Evolutionary conservation across 1,140 invertebrate genomes (phyloP).

Genomic region (Drosophila nannoptera): DNA sequence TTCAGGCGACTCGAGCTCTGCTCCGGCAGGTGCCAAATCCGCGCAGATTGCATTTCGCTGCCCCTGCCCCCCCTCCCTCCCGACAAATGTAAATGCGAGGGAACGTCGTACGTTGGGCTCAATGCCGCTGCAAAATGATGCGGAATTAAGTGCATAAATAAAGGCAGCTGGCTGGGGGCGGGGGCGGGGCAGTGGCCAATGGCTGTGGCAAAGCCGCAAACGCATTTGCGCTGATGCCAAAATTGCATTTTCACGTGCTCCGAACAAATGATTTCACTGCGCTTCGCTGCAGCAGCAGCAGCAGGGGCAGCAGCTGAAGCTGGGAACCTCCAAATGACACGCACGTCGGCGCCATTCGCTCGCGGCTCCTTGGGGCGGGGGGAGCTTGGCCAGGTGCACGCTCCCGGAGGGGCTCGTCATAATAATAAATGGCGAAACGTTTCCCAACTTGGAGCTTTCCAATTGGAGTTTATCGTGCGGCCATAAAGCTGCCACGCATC

Average conservation of each 20-base stretch:
- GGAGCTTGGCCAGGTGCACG: slow-evolving; percentile 31
- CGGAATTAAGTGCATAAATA: slow-evolving; percentile 47
- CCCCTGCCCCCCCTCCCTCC: neutral
- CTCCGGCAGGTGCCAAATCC: slow-evolving; percentile 35
- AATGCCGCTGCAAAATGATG: slow-evolving; percentile 29
- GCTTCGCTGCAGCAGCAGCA: slow-evolving; percentile 33
- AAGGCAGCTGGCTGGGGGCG: too few species aligned
- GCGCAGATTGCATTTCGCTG: slow-evolving; percentile 30
- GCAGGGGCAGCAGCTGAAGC: too few species aligned
- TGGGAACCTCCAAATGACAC: too few species aligned
- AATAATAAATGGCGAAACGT: slow-evolving; percentile 60
- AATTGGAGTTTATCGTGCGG: slow-evolving; percentile 66
- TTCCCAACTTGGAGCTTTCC: slow-evolving; percentile 47
- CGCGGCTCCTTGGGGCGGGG: neutral
- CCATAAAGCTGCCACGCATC: slow-evolving; percentile 43
- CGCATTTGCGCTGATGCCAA: slow-evolving; percentile 37
- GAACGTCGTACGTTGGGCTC: slow-evolving; percentile 16
- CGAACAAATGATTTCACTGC: slow-evolving; percentile 59
- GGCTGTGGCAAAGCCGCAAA: slow-evolving; percentile 7
- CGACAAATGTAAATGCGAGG: slow-evolving; percentile 40
- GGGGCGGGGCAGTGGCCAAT: too few species aligned
- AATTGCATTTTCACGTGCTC: slow-evolving; percentile 56
- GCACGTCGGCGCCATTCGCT: slow-evolving; percentile 15
- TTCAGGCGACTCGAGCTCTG: too few species aligned
- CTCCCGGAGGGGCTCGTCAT: slow-evolving; percentile 47